Evolutionary conservation across 2,888 invertebrate genomes (phyloP), one percentile per base, ranked within the genome.

Genomic region (Cordilura impudica): DNA sequence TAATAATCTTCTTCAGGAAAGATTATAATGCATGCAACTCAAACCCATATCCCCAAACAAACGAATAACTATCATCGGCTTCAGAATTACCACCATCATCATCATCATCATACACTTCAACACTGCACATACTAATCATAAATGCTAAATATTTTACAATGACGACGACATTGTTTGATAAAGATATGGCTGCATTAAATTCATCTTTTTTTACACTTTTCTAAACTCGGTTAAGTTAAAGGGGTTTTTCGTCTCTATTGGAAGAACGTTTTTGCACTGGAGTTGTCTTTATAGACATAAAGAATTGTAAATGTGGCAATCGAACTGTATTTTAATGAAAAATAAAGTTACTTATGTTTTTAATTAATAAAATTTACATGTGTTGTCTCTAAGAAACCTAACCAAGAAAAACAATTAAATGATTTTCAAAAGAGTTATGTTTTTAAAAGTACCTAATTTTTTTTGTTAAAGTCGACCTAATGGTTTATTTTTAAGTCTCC

Each of bases 1-100:
- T 85, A 84, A 84, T 83, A 84, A 83, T 83, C 66, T 67, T 75
- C 75, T 75, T n/a, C 67, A 71, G 79, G 63, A 58, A 72, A 73
- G 74, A 76, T 79, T 72, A 80, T 75, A 81, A 74, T 78, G 78
- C 75, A 78, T 78, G 69, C 65, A 73, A 72, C 35, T n/a, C 49
- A 31, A 45, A 21, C 51, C 29, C 47, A 63, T 54, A 21, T 23
- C 53, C 54, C 12, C 31, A 54, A 49, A 65, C 29, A 54, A 56
- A 60, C 51, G 53, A 51, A 71, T 60, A 72, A 73, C 73, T 73
- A 73, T 73, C 69, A 69, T 43, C 51, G 49, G 43, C 66, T 49
- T 29, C 56, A 47, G 56, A 54, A 72, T 43, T 39, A 43, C 47
- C 60, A 23, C 14, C 43, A 54, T 47, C 31, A 31, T 8, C 43